Conservation (phyloP, 2,888 invertebrate species). For the Herminia tarsipennalis region DNA sequence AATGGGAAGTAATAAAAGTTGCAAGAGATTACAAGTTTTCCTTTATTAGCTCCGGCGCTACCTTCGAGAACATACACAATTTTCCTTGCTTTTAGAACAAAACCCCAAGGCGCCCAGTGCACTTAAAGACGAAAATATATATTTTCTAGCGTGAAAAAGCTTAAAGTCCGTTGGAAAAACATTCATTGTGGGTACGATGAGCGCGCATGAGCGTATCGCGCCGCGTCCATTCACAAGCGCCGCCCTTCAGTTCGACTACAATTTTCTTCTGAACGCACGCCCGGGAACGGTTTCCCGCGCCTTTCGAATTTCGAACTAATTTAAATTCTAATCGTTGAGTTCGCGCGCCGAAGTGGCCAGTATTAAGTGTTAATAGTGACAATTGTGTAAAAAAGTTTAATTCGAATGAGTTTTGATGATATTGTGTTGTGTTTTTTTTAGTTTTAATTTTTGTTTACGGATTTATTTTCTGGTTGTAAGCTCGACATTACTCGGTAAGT, state of each 20-base stretch:
- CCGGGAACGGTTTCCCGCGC: constrained; percentile 64
- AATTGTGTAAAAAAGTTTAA: constrained; percentile 34
- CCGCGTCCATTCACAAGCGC: constrained; percentile 65
- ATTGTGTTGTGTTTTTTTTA: constrained; percentile 23
- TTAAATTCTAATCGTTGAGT: constrained; percentile 56
- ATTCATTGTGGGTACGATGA: constrained; percentile 50
- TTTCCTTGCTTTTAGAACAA: constrained; percentile 41
- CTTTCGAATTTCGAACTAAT: constrained; percentile 68
- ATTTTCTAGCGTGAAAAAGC: constrained; percentile 57
- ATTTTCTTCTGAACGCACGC: constrained; percentile 70
- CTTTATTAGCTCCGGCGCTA: constrained; percentile 16
- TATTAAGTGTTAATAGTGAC: constrained; percentile 44
- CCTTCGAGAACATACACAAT: constrained; percentile 18
- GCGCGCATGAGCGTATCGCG: constrained; percentile 70
- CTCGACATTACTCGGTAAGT: constrained; percentile 38
- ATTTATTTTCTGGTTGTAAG: constrained; percentile 18
- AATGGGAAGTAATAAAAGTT: constrained; percentile 15
- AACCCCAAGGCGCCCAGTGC: constrained; percentile 44
- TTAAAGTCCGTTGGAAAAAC: constrained; percentile 57
- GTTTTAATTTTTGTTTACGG: constrained; percentile 39
- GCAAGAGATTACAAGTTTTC: constrained; percentile 19
- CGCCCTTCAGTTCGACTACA: constrained; percentile 76
- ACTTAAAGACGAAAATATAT: constrained; percentile 49
- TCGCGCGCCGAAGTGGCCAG: constrained; percentile 49
- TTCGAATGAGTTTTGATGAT: constrained; percentile 16